Conservation (phyloP, 1,140 invertebrate species). For the Cyrtorhinus lividipennis region DNA sequence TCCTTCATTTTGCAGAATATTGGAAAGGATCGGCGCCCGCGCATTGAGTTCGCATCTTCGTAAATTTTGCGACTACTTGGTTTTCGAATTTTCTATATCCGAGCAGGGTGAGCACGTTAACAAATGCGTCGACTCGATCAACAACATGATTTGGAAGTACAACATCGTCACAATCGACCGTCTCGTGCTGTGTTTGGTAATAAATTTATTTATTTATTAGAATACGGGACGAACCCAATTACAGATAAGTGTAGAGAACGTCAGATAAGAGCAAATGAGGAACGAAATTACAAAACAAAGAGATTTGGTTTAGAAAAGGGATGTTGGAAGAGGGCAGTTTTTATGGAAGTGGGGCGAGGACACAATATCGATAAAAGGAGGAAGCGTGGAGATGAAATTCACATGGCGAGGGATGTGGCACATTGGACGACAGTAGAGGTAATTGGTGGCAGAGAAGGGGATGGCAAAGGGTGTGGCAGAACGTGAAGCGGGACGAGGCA, state of each 20-base stretch:
- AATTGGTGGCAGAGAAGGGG: no score
- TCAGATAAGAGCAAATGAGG: no score
- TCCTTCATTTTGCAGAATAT: slow-evolving; percentile 48
- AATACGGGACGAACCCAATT: no score
- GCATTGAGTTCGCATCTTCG: slow-evolving; percentile 77
- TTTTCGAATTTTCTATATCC: slow-evolving; percentile 78
- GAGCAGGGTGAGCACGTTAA: slow-evolving; percentile 70
- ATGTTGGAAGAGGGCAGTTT: no score
- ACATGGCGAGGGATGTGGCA: no score
- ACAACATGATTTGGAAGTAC: slow-evolving; percentile 94
- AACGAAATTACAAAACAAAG: not conserved
- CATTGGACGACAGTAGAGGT: no score
- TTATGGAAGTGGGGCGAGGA: no score
- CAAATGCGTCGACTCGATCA: slow-evolving; percentile 87
- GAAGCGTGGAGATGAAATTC: no score
- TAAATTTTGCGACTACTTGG: slow-evolving; percentile 89
- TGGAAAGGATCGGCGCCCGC: slow-evolving; percentile 83
- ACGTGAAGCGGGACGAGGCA: no score
- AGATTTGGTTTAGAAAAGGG: not conserved
- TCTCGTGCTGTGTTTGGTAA: slow-evolving; percentile 72
- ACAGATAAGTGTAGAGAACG: no score
- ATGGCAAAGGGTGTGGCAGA: no score
- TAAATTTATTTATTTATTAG: slow-evolving; percentile 23
- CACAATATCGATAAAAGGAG: no score
- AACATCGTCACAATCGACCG: slow-evolving; percentile 90